Base-by-base conservation (phyloP, 2,113 vertebrate species). In the Hippocampus abdominalis region DNA sequence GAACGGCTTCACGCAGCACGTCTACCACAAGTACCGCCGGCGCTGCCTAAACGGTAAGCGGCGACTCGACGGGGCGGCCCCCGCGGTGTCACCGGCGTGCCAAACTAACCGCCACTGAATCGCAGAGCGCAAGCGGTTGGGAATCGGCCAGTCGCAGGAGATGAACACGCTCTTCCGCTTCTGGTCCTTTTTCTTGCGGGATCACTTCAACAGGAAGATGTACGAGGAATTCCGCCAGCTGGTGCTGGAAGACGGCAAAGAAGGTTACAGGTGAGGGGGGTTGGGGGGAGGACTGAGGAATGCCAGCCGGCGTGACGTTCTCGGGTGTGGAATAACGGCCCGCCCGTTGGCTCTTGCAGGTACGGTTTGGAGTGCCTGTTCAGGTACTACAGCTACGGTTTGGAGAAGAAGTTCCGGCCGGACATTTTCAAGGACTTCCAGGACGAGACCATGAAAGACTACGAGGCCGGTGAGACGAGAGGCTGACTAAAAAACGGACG, bases 101-200 rank as follows among this genome's bases (percentile, higher is more conserved):
- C 25, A 51, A 20, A 18, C 65, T 66, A 18, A 13, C 44, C 9
- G 16, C 21, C 0, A 48, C 62, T 18, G 1, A 27, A 70, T 72
- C 70, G 40, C 89, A 99, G 97, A 99, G 86, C 91, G 97, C 29
- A 99, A 99, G 84, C 91, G 97, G 42, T 91, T 98, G 83, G 97
- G 97, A 78, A 98, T 99, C 3, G 97, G 97, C 79, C 97, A 98
- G 65, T 99, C 97, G 70, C 97, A 98, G 91, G 97, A 99, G 90
- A 99, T 99, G 97, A 99, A 99, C 90, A 99, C 97, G 0, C 94
- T 98, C 5, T 99, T 98, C 91, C 95, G 97, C 68, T 99, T 99
- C 91, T 99, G 97, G 97, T 99, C 97, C 8, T 99, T 99, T 87
- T 99, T 99, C 91, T 91, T 98, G 77, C 92, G 97, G 66, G 97